Evolutionary conservation across 2,888 invertebrate species (phyloP).

Genomic region (Parascotia fuliginaria): DNA sequence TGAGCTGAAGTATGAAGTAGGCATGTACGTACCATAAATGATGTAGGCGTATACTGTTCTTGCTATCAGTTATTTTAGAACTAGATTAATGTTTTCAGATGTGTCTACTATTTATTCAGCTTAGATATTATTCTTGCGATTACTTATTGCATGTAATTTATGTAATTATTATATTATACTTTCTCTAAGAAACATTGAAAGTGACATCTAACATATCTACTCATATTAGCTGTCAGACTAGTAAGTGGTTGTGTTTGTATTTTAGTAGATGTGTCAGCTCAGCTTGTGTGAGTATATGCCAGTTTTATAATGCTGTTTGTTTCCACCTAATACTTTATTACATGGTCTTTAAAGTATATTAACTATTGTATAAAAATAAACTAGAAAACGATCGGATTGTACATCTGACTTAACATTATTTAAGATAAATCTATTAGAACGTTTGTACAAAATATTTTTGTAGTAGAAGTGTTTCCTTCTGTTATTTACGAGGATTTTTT

Average conservation of each 20-base stretch:
- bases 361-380: conserved; percentile 23
- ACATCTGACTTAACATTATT: neutral
- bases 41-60: conserved; percentile 3
- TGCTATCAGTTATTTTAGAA: conserved; percentile 14
- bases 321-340: conserved; percentile 40
- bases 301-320: conserved; percentile 67
- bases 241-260: conserved; percentile 66
- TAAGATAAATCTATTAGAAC: neutral
- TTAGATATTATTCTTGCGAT: conserved; percentile 27
- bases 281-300: conserved; percentile 77
- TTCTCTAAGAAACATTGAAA: conserved; percentile 55
- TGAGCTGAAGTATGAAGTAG: conserved; percentile 10
- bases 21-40: conserved; percentile 9
- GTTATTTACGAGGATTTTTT: neutral
- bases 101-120: conserved; percentile 11
- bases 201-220: conserved; percentile 45
- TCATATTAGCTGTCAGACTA: conserved; percentile 51
- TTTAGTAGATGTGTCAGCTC: conserved; percentile 69
- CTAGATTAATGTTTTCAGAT: conserved; percentile 19
- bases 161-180: conserved; percentile 52
- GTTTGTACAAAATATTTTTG: neutral
- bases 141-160: conserved; percentile 43
- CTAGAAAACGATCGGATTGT: conserved; percentile 1
- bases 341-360: conserved; percentile 24
- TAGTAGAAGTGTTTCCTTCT: neutral